phyloP scores from a whole-genome alignment of 2,888 invertebrate species.

The Cistogaster globosa region DNA sequence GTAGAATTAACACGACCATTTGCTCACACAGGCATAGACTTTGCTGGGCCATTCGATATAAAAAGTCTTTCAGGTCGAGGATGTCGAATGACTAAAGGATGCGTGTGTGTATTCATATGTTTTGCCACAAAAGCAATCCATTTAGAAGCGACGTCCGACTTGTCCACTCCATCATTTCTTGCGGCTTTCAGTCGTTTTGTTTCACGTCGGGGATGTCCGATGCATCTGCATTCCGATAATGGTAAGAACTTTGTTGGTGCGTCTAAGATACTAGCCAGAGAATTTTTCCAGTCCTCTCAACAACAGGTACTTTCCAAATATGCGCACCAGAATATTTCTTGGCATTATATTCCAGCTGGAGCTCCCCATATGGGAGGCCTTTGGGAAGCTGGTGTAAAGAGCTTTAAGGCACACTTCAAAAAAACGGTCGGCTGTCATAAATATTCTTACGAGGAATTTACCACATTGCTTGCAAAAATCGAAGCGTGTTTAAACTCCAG shows the following conservation, averaged over 20 bases:
- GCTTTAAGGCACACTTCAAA: no score
- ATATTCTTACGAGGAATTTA: no score
- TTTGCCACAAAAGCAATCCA: conserved; percentile 13
- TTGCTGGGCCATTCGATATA: neutral
- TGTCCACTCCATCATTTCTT: neutral
- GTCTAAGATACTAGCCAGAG: neutral
- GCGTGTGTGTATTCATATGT: neutral
- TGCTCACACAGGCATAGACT: neutral
- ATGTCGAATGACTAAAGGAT: no score
- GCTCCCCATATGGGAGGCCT: neutral
- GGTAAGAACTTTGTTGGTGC: neutral
- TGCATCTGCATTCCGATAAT: neutral
- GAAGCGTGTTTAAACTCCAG: neutral
- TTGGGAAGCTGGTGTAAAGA: no score
- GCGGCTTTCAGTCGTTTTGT: neutral
- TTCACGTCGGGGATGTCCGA: neutral
- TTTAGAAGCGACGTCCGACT: conserved; percentile 5
- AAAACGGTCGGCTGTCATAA: no score
- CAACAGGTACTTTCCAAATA: neutral
- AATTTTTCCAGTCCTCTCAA: neutral
- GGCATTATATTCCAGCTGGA: neutral
- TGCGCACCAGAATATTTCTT: neutral
- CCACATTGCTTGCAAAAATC: no score
- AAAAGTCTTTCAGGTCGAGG: neutral
- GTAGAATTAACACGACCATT: neutral